Base-by-base conservation (phyloP, 1,140 invertebrate genomes). In the Brachionus manjavacas region DNA sequence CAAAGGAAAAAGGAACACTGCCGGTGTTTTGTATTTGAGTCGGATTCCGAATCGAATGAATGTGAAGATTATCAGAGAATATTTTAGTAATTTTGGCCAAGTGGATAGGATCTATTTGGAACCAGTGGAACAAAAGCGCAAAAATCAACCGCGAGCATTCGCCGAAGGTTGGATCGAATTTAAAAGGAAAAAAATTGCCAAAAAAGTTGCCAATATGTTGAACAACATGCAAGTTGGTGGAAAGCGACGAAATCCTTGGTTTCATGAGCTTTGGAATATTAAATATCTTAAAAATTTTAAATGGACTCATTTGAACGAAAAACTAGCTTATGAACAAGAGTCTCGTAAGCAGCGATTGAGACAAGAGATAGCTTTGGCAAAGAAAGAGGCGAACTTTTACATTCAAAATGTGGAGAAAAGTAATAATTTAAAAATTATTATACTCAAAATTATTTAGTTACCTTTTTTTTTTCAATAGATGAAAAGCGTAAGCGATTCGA, bases 81-180 rank as follows among this genome's bases (percentile, higher is more conserved):
- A 84, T 64, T 74, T 84, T 20, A 60, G 41, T 43, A 39, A 60
- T 35, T 84, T 55, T 60, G 83, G 68, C 14, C 8, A 84, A 74
- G 60, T 72, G 2, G 83, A 60, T 8, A 41, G 83, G n/a, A 60
- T 84, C 3, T 84, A 84, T 76, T 84, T 84, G 66, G 66, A 74
- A 41, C 66, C 66, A 55, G n/a, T 70, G 52, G 66, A 72, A 74
- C 14, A 74, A 25, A 68, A 66, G 41, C n/a, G 41, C 16, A 52
- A 84, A 76, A 84, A 84, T 9, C n/a, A 84, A 46, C 60, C 66
- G 12, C 12, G 66, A 20, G 25, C 66, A 4, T 84, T 68, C 28
- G 12, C 12, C 14, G 83, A 84, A 74, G 83, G 83, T 74, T 84
- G 83, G 83, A 20, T 84, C n/a, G 83, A 84, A 49, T 84, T 84